Conservation (phyloP, 2,113 vertebrate species). For the Lipophrys pholis region DNA sequence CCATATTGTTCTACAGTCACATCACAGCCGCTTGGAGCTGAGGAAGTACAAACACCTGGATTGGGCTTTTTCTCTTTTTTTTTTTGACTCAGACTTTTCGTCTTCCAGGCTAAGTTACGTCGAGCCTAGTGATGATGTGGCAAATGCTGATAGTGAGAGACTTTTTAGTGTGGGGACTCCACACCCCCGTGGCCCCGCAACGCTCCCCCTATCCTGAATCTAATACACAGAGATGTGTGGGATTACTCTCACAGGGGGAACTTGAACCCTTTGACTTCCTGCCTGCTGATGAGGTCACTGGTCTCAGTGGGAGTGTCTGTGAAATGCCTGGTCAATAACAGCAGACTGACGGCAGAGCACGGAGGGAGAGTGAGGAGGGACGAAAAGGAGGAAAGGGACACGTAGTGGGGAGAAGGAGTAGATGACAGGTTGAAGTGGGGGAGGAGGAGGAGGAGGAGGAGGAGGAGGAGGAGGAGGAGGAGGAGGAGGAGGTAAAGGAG, state of each 20-base stretch:
- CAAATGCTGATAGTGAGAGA: conserved; percentile 69
- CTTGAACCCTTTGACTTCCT: conserved; percentile 85
- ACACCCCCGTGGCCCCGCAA: conserved; percentile 58
- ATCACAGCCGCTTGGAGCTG: conserved; percentile 26
- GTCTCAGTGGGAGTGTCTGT: conserved; percentile 82
- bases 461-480: conserved; percentile 27
- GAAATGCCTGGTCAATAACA: conserved; percentile 79
- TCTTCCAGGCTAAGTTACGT: conserved; percentile 9
- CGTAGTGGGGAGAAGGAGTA: conserved; percentile 30
- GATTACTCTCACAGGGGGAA: conserved; percentile 82
- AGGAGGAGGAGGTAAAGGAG: not conserved
- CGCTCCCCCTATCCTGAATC: conserved; percentile 51
- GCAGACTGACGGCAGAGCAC: conserved; percentile 53
- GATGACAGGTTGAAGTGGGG: conserved; percentile 63
- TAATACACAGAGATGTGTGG: conserved; percentile 79
- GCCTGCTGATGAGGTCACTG: conserved; percentile 83
- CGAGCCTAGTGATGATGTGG: conserved; percentile 60
- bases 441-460: conserved; percentile 9
- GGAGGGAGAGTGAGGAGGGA: conserved; percentile 34
- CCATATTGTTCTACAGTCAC: conserved; percentile 73
- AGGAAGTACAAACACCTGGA: conserved; percentile 72
- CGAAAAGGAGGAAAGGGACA: conserved; percentile 24
- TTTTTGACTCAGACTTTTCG: conserved; percentile 45
- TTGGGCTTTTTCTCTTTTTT: not conserved
- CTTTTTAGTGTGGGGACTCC: conserved; percentile 51